Evolutionary conservation across 2,113 vertebrate species (phyloP).

Genomic region (Opisthocomus hoazin): DNA sequence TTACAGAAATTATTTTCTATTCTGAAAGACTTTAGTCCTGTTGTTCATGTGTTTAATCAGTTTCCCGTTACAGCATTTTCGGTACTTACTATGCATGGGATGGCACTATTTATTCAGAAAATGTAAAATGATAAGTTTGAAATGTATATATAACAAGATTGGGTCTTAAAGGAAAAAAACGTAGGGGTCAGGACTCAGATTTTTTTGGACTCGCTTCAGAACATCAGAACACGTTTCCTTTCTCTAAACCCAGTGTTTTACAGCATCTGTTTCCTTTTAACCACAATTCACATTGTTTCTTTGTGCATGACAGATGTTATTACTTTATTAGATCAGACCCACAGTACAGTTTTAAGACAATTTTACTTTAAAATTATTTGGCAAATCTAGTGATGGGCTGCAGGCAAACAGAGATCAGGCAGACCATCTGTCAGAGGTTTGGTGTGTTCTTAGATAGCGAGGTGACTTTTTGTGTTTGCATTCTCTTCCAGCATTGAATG

Average conservation of each 20-base stretch:
- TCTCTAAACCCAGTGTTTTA: background rate
- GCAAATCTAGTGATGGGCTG: background rate
- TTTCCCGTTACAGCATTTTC: background rate
- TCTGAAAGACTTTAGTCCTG: background rate
- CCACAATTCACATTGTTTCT: background rate
- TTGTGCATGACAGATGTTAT: background rate
- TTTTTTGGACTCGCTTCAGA: background rate
- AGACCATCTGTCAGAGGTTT: background rate
- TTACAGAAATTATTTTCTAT: background rate
- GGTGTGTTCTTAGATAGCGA: background rate
- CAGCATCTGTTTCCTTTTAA: background rate
- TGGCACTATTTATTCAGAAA: background rate
- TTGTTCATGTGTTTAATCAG: background rate
- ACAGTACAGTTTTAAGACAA: background rate
- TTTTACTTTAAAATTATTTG: background rate
- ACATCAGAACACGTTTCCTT: background rate
- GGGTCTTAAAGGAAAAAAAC: background rate
- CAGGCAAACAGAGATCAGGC: background rate
- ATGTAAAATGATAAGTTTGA: background rate
- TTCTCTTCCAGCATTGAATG: background rate
- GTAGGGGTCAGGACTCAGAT: rapidly evolving
- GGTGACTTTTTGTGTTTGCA: background rate
- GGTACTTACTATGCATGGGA: background rate
- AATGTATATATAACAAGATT: background rate
- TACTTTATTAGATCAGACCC: background rate